Evolutionary conservation across 2,888 invertebrate genomes (phyloP), one percentile per base, ranked within the genome.

Genomic region (Dryocosmus kuriphilus): DNA sequence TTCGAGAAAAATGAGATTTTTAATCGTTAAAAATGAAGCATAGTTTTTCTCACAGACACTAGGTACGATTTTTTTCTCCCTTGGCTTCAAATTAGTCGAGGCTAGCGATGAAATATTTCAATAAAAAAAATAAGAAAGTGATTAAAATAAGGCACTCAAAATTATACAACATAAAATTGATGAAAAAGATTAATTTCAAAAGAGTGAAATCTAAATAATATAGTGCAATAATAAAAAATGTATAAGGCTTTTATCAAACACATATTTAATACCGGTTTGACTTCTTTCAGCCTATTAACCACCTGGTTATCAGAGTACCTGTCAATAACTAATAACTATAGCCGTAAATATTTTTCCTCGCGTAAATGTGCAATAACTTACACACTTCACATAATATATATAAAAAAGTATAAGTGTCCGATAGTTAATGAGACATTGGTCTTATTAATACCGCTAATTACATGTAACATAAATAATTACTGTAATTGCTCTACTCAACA

Each of bases 391-490:
- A 41, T 67, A 46, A 46, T 46, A n/a, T 41, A 46, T 27, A n/a
- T 67, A 67, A 67, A 19, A 19, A 27, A 3, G 30, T 46, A 19
- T n/a, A 51, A 27, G 24, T 67, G 27, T 16, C 46, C 19, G 46
- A 67, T 67, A 65, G 41, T 41, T 65, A 46, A 38, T 24, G 30
- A 67, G 19, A 46, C 11, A 67, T 30, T 46, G 46, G 11, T 46
- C 9, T 19, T 46, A 67, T 46, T 67, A 46, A 7, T 19, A 46
- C 16, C 30, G 46, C 41, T 51, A 67, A 67, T 46, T 27, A 46
- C 46, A 19, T 46, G 67, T 67, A 67, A 46, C 27, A 51, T 30
- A 19, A 67, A 67, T 46, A 67, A 67, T 67, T 67, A 19, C 67
- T 27, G 8, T 63, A 32, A 35, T n/a, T 63, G 62, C 62, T 32